Conservation (phyloP, 2,797 vertebrate genomes). For the Cygnus olor region DNA sequence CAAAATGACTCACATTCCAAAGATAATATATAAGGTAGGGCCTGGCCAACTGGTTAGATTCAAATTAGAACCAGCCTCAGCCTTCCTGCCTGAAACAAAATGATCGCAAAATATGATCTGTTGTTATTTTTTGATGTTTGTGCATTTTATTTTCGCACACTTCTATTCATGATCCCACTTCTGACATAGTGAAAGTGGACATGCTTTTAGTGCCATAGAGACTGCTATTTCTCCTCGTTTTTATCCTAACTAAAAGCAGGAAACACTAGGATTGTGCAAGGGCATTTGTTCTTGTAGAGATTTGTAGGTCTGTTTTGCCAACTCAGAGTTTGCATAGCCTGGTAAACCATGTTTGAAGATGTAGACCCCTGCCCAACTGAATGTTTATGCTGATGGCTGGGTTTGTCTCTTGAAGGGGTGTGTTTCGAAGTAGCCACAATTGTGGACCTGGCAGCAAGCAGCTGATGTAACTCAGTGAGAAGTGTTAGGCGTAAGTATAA, state of each 20-base stretch:
- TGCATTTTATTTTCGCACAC: not conserved
- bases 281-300: not conserved
- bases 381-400: not conserved
- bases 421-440: not conserved
- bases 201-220: not conserved
- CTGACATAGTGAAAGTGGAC: not conserved
- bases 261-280: not conserved
- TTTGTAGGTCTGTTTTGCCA: not conserved
- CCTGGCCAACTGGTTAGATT: conserved; percentile 56
- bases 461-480: not conserved
- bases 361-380: not conserved
- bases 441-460: not conserved
- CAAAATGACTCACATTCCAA: conserved; percentile 73
- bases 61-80: conserved; percentile 70
- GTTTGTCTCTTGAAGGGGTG: not conserved
- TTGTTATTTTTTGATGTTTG: conserved; percentile 56
- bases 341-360: not conserved
- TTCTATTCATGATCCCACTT: not conserved
- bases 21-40: conserved; percentile 72
- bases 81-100: conserved; percentile 37
- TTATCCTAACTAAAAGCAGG: not conserved
- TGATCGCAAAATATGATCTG: conserved; percentile 63
- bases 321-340: not conserved
- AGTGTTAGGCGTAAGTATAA: not conserved
- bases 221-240: not conserved